phyloP scores from a whole-genome alignment of 53 echinoderm and acorn worm genomes.

The Astropecten irregularis region DNA sequence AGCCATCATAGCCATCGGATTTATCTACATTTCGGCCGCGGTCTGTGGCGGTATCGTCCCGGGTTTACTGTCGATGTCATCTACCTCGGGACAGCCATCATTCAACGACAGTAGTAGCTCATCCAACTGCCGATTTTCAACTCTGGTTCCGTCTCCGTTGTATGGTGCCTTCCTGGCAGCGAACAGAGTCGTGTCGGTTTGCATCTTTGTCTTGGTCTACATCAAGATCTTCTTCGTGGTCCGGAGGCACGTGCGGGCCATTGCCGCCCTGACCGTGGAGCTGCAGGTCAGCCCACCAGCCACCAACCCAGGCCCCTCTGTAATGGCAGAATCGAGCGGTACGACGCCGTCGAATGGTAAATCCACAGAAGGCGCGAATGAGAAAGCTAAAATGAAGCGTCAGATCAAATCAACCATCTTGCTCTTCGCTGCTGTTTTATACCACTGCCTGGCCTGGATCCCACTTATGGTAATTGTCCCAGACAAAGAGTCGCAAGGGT shows the following conservation, averaged over 20 bases:
- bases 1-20: neutral
- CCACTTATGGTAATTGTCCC: neutral
- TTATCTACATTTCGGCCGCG: neutral
- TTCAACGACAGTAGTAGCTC: no score
- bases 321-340: no score
- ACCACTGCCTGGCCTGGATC: constrained; percentile 34
- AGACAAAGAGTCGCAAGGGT: neutral
- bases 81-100: neutral
- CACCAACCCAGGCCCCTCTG: no score
- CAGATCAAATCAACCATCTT: constrained; percentile 20
- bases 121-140: constrained; percentile 8
- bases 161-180: constrained; percentile 37
- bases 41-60: constrained; percentile 29
- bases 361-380: no score
- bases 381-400: no score
- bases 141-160: constrained; percentile 4
- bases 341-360: no score
- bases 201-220: constrained; percentile 11
- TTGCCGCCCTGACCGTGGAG: constrained; percentile 25
- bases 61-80: neutral
- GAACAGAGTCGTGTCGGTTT: constrained; percentile 18
- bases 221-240: constrained; percentile 35
- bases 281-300: no score
- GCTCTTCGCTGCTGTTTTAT: constrained; percentile 25
- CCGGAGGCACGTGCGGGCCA: constrained; percentile 49